Conservation (phyloP, 2,888 invertebrate genomes). For the Dryococelus australis region DNA sequence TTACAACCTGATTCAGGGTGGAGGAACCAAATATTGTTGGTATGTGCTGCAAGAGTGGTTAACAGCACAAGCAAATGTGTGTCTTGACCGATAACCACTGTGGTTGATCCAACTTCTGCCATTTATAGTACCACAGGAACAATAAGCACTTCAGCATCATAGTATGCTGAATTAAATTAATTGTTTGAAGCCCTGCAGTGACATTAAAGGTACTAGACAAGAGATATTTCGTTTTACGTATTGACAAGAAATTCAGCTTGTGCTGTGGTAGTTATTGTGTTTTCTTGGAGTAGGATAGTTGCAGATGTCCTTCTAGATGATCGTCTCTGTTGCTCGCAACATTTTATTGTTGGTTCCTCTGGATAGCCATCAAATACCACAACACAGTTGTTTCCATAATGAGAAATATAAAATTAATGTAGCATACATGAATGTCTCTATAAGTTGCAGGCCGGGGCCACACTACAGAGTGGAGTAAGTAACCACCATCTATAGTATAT, state of each 20-base stretch:
- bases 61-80: background rate
- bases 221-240: background rate
- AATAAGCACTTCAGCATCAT: background rate
- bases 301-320: background rate
- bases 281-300: background rate
- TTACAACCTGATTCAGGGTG: background rate
- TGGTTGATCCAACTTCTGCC: background rate
- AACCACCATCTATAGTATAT: too few relatives aligned
- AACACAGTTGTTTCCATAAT: background rate
- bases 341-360: background rate
- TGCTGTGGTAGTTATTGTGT: background rate
- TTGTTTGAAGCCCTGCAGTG: background rate
- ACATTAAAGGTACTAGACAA: background rate
- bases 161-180: background rate
- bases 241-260: background rate
- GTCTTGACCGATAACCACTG: constrained; percentile 1
- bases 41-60: background rate
- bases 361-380: background rate
- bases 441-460: background rate
- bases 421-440: too few relatives aligned
- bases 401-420: background rate
- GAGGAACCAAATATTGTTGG: background rate
- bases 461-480: background rate
- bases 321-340: background rate
- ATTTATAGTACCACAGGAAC: background rate